Base-by-base conservation (phyloP, 2,113 vertebrate genomes). In the Bothrops jararaca region DNA sequence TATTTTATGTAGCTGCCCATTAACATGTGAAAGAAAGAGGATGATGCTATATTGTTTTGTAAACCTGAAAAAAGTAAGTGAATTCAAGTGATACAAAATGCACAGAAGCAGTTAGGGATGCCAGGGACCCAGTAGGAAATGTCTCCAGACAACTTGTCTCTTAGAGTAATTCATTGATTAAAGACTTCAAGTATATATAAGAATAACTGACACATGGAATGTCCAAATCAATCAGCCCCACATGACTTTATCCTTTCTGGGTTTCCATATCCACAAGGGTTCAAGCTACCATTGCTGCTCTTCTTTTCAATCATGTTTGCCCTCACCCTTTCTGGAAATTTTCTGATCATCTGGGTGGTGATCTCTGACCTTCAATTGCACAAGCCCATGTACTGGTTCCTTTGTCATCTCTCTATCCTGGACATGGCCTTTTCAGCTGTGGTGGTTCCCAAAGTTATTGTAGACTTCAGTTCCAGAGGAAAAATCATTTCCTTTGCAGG, bases 341-440 rank as follows among this genome's bases (percentile, higher is more conserved):
- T 95, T 22, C 91, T 97, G 20, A 96, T 97, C 93, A 96, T 96
- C 89, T 91, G 96, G 94, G 96, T 96, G 0, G 85, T 97, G 85
- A 64, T 93, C 52, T 69, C 86, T 45, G 95, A 97, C 8, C 42
- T 88, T 69, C 93, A 29, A 4, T 93, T 97, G n/a, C 97, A 97
- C 89, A 88, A 57, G 5, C 96, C 96, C 60, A 97, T 97, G 96
- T 97, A 96, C 64, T 97, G 95, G 94, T 97, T 97, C 90, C 93
- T 97, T 0, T 96, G 96, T 60, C 96, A 97, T 24, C 94, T 97
- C 48, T 97, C 96, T 53, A 94, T 97, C 89, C 86, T 97, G 91
- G 96, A 97, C 60, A 94, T 97, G 93, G 96, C 96, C 26, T 95
- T 96, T 69, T 97, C 96, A 6, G 94, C 93, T 85, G 96, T 94